phyloP scores from a whole-genome alignment of 92 coral and sea anemone species.

The Epizoanthus stellaris region DNA sequence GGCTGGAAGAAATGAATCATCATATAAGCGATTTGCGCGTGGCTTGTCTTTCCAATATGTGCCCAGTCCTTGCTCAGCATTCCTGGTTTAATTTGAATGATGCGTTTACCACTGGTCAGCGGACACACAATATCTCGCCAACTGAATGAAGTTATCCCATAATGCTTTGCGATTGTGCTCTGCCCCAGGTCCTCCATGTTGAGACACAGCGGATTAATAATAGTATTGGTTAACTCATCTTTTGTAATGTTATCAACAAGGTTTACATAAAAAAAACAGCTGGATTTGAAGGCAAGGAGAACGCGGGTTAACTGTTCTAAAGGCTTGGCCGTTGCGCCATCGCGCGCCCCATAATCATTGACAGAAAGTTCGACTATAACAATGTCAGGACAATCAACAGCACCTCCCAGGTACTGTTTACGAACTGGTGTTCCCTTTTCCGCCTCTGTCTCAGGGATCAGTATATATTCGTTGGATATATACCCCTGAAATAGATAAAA shows the following conservation, averaged over 20 bases:
- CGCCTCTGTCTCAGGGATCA: too few relatives aligned
- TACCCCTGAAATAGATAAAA: too few relatives aligned
- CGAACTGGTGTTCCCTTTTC: too few relatives aligned
- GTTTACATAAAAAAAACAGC: conserved; percentile 64
- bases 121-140: conserved; percentile 86
- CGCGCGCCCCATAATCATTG: conserved; percentile 57
- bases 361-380: conserved; percentile 71
- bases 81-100: conserved; percentile 25
- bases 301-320: conserved; percentile 66
- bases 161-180: conserved; percentile 62
- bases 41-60: conserved; percentile 51
- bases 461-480: too few relatives aligned
- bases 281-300: conserved; percentile 59
- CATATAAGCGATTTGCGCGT: conserved; percentile 49
- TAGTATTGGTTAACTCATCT: not conserved
- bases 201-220: conserved; percentile 48
- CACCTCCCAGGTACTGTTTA: too few relatives aligned
- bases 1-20: conserved; percentile 50
- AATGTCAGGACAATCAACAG: conserved; percentile 40
- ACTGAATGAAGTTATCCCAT: conserved; percentile 72
- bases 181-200: conserved; percentile 86
- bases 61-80: conserved; percentile 41
- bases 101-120: conserved; percentile 13
- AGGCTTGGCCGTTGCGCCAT: conserved; percentile 59
- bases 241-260: conserved; percentile 42